Conservation (phyloP, 64 coral and sea anemone genomes). For the Cladopsammia gracilis region DNA sequence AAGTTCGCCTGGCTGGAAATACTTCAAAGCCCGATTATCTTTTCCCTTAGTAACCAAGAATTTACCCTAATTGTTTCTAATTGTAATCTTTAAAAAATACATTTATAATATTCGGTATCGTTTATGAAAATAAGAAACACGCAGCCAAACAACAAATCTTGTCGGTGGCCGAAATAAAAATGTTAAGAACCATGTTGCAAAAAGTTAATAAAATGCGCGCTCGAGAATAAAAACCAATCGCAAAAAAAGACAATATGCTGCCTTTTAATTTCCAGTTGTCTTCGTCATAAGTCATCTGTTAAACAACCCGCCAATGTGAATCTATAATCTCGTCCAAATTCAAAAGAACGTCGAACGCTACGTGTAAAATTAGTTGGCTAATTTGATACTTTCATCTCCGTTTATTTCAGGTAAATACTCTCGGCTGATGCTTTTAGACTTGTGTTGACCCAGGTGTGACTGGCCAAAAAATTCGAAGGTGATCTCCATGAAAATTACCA, state of each 20-base stretch:
- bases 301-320: conserved; percentile 22
- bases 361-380: conserved; percentile 21
- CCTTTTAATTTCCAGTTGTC: not conserved
- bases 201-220: too few relatives aligned
- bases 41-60: not conserved
- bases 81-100: not conserved
- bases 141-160: too few relatives aligned
- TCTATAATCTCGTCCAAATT: conserved; percentile 15
- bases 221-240: too few relatives aligned
- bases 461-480: not conserved
- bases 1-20: too few relatives aligned
- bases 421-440: conserved; percentile 18
- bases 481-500: conserved; percentile 26
- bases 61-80: not conserved
- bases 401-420: conserved; percentile 9
- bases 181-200: too few relatives aligned
- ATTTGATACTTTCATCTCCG: not conserved
- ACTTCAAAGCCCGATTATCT: not conserved
- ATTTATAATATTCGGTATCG: too few relatives aligned
- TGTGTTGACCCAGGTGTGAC: conserved; percentile 43
- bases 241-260: too few relatives aligned
- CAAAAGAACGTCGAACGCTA: not conserved
- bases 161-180: too few relatives aligned
- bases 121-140: too few relatives aligned
- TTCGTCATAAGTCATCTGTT: not conserved